These are phyloP conservation scores for Typhlichthys eigenmanni DNA, from an alignment of 2,797 vertebrate genomes.

Conservation along the genomic window DNA sequence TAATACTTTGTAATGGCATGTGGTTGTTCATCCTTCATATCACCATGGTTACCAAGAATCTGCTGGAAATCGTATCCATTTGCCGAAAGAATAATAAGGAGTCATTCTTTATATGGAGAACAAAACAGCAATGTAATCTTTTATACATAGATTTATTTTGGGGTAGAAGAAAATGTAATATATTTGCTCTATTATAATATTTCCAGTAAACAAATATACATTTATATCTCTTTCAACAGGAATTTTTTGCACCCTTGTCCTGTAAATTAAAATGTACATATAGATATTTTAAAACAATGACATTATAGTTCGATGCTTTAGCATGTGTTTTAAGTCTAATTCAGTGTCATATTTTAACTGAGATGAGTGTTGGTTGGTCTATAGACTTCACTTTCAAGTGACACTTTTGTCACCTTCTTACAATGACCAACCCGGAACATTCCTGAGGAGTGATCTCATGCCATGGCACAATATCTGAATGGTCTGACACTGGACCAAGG, in stretches of 20 bases:
- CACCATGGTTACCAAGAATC: conserved; percentile 89
- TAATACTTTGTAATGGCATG: conserved; percentile 85
- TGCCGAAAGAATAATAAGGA: conserved; percentile 39
- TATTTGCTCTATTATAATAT: no score
- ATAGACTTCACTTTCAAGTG: conserved; percentile 7
- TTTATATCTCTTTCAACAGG: no score
- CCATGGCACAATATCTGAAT: conserved; percentile 29
- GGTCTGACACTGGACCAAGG: conserved; percentile 5
- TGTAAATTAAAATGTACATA: no score
- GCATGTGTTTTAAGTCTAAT: no score
- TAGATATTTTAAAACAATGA: no score
- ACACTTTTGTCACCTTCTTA: conserved; percentile 20
- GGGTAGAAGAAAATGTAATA: no score
- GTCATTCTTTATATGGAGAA: not conserved
- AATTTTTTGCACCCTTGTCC: no score
- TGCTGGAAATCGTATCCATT: conserved; percentile 79
- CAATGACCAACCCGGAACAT: conserved; percentile 43
- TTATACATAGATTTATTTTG: conserved; percentile 7
- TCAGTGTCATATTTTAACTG: conserved; percentile 3
- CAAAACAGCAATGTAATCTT: not conserved
- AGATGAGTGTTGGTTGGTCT: conserved; percentile 12
- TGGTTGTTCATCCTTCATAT: conserved; percentile 79
- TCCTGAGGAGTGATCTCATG: conserved; percentile 48
- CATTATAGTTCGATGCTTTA: no score
- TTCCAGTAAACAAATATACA: no score